Evolutionary conservation across 2,888 invertebrate species (phyloP), one percentile per base, ranked within the genome.

Genomic region (Ommatoiulus sabulosus): DNA sequence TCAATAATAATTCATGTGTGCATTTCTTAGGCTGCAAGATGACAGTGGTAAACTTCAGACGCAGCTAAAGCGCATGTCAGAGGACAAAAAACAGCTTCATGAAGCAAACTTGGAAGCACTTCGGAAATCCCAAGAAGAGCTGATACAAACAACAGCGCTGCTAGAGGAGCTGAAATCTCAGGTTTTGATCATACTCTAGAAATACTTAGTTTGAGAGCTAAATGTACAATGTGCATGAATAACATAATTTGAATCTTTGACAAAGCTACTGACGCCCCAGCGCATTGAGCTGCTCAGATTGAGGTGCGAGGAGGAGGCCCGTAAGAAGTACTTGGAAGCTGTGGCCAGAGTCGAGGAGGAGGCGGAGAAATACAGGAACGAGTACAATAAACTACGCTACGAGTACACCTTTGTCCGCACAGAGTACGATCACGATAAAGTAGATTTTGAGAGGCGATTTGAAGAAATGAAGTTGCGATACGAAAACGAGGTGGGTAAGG

Each of bases 111-210:
- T 63, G 63, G 63, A 63, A n/a, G 63, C 63, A 17, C n/a, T 63
- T 15, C 63, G n/a, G 63, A 63, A 63, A 63, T 63, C 63, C n/a
- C 63, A 63, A 63, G n/a, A 63, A n/a, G 63, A 63, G 63, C 63
- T 63, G 17, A 63, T 63, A 17, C 63, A 63, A n/a, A 63, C 63
- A n/a, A 63, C 15, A 1, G 15, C 63, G 63, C n/a, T 63, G n/a
- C 15, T 63, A 63, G 63, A 63, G 2, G 63, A 63, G n/a, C 63
- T 63, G 63, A 63, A 63, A 63, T n/a, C 15, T 63, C 15, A 63
- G 63, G 63, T 63, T 63, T 63, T 2, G n/a, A 63, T 63, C n/a
- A 17, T 63, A 63, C 63, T 63, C 1, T 15, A n/a, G 63, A 15
- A n/a, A 63, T 63, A 63, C n/a, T 63, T 63, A 63, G 17, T 63